phyloP scores from a whole-genome alignment of 1,140 invertebrate species.

The Drosophila kepulauana region DNA sequence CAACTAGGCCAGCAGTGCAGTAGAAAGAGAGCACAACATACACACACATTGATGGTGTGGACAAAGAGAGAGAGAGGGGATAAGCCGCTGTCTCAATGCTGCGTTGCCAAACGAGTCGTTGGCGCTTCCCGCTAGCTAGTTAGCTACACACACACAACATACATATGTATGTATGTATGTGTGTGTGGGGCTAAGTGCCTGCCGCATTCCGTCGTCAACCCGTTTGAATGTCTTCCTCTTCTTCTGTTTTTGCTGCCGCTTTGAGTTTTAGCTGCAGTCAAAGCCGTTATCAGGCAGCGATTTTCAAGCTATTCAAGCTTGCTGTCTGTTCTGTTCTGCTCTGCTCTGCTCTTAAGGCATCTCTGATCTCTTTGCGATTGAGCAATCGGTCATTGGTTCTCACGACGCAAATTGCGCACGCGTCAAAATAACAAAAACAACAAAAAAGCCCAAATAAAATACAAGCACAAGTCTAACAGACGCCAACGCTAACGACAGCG shows the following conservation, averaged over 20 bases:
- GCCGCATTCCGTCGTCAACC: constrained; percentile 72
- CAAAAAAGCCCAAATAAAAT: constrained; percentile 24
- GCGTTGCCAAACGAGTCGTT: constrained; percentile 75
- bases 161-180: constrained; percentile 14
- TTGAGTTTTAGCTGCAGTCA: neutral
- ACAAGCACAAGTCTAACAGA: constrained; percentile 22
- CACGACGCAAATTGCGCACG: constrained; percentile 58
- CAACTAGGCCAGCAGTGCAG: constrained; percentile 50
- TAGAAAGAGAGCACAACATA: constrained; percentile 42
- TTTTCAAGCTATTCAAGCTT: neutral
- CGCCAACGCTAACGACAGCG: constrained; percentile 8
- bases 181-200: constrained; percentile 31
- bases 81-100: constrained; percentile 48
- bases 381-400: constrained; percentile 53
- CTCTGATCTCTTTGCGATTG: constrained; percentile 53
- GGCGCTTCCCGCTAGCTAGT: constrained; percentile 68
- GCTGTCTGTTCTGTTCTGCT: constrained; percentile 30
- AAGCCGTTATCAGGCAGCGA: constrained; percentile 66
- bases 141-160: neutral
- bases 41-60: neutral
- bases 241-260: constrained; percentile 22
- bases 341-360: constrained; percentile 24
- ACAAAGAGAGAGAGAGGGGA: neutral
- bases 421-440: constrained; percentile 50
- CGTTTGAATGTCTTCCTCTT: constrained; percentile 48